Conservation (phyloP, 2,888 invertebrate genomes). For the Myopa tessellatipennis region DNA sequence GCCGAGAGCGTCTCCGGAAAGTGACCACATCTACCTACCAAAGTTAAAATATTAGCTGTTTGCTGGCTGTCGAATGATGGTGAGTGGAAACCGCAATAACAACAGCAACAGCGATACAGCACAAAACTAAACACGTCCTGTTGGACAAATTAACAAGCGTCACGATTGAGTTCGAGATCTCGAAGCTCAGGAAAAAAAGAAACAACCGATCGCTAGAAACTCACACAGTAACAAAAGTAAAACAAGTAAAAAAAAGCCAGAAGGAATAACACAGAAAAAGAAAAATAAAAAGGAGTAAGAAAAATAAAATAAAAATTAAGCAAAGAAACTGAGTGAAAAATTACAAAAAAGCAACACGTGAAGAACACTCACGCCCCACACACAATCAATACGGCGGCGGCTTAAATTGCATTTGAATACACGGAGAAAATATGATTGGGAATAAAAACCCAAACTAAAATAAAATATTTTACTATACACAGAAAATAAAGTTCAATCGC, state of each 20-base stretch:
- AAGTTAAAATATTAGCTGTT: constrained; percentile 33
- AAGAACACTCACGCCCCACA: constrained; percentile 33
- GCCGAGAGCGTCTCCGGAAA: not conserved
- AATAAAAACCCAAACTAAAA: not conserved
- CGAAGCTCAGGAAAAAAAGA: not conserved
- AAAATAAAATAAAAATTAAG: constrained; percentile 4
- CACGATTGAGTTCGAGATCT: constrained; percentile 22
- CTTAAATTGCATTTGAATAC: constrained; percentile 26
- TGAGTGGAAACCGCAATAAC: constrained; percentile 27
- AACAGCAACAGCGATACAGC: constrained; percentile 15
- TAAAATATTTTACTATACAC: not conserved
- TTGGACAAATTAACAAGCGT: constrained; percentile 40
- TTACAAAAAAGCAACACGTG: constrained; percentile 26
- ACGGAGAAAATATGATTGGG: not conserved
- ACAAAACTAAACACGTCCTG: constrained; percentile 34
- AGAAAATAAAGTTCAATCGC: too few species aligned
- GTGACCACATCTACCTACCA: constrained; percentile 6
- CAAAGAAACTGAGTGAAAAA: constrained; percentile 25
- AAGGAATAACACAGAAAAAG: not conserved
- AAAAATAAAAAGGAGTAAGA: constrained; percentile 14
- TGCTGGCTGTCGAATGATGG: constrained; percentile 24
- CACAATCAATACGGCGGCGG: constrained; percentile 5
- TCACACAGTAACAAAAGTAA: not conserved
- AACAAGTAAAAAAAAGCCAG: constrained; percentile 8
- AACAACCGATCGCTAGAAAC: constrained; percentile 1